Evolutionary conservation across 1,140 invertebrate species (phyloP), one percentile per base, ranked within the genome.

Genomic region (Rhopalosiphum padi): DNA sequence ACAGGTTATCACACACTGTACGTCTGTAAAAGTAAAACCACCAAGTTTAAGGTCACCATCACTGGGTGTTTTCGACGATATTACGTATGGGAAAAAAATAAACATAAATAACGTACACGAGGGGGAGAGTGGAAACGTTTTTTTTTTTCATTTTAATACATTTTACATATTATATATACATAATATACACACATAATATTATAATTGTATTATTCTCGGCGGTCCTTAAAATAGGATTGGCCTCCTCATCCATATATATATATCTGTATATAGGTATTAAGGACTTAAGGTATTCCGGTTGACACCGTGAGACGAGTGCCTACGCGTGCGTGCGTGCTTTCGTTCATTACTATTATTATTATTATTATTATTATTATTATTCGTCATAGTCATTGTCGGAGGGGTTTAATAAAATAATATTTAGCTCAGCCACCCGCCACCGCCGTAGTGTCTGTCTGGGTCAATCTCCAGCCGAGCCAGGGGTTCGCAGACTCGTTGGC

Each of bases 321-420:
- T 77, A 77, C 60, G 60, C 60, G n/a, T 77, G 60, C 30, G 60
- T 77, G 60, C 60, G 9, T n/a, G 60, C 60, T 6, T n/a, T 77
- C 5, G 83, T 86, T 30, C 85, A 46, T 86, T 86, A 46, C 46
- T 85, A 85, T 25, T 85, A 85, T 83, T 83, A 83, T 83, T 41
- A 41, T 86, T 37, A 37, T 37, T 37, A 37, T 37, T 37, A 37
- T 37, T 85, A 41, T 86, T 43, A 86, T 86, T 86, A 46, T 46
- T 23, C 9, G 2, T 90, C 51, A 11, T 60, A 23, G 60, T 77
- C 30, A 4, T 15, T 11, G 51, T 68, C 35, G 55, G 46, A 90
- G 55, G 48, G 51, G 51, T 35, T 90, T 90, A 90, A 90, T 90
- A 55, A 90, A 90, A 68, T 41, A 41, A 90, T 41, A 90, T 55